Base-by-base conservation (phyloP, 2,797 vertebrate genomes). In the Microchirus variegatus region DNA sequence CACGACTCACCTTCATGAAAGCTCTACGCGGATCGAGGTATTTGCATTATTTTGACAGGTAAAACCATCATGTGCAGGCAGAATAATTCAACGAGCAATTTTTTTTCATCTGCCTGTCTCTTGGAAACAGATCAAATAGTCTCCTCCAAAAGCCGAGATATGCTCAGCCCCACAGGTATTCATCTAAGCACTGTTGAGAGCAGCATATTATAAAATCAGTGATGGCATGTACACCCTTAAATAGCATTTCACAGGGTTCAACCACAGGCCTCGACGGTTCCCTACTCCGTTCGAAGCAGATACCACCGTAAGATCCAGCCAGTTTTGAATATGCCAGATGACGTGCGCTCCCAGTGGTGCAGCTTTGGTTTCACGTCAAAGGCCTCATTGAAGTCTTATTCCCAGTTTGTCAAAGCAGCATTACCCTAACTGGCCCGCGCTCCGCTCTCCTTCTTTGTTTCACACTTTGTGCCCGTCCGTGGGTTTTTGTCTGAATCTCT, bases 311-410 rank as follows among this genome's bases (percentile, higher is more conserved):
- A 67, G 80, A 86, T 75, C 79, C 81, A 80, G 79, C 65, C 47
- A 67, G 55, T 73, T 69, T 70, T 61, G 68, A 83, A 78, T 58
- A 75, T 70, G 58, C 58, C 22, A 18, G 60, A 73, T 84, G 81
- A 82, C 43, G 51, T 70, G 59, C 17, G 48, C 46, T 83, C 83
- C 75, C 86, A 61, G 63, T 15, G 76, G 80, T 81, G 74, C 69
- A 56, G 81, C 78, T 85, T 84, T 76, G 70, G 75, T 86, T 83
- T 84, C 75, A 76, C 59, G 78, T 82, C 78, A 86, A 79, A 87
- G 70, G 67, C 73, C 75, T 75, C 62, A 82, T 81, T 87, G 81
- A 85, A 83, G 76, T 83, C 67, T 70, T 63, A 73, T 77, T 87
- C 62, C 64, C 80, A 70, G 57, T 49, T 73, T 66, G 67, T 65